phyloP scores from a whole-genome alignment of 1,140 invertebrate species.

The Pogonomyrmex barbatus region DNA sequence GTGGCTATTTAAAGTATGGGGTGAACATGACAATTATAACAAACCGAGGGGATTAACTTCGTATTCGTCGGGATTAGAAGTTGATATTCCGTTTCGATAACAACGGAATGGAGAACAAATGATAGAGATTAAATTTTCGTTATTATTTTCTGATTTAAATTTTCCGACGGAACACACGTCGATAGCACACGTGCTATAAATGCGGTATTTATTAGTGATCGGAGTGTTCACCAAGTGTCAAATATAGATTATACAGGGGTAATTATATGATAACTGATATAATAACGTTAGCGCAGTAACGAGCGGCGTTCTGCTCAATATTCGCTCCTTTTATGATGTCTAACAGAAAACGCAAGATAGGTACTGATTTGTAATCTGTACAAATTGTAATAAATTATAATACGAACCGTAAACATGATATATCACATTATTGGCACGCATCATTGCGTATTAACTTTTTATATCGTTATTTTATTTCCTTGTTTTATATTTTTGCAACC shows the following conservation, averaged over 20 bases:
- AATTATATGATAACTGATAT: constrained; percentile 69
- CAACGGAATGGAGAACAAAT: background rate
- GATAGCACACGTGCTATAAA: constrained; percentile 27
- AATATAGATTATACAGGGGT: constrained; percentile 72
- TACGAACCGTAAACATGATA: constrained; percentile 61
- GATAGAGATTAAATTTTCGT: constrained; percentile 14
- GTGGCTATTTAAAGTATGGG: background rate
- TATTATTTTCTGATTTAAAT: constrained; percentile 23
- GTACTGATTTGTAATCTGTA: constrained; percentile 76
- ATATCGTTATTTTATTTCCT: background rate
- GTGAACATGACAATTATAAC: constrained; percentile 17
- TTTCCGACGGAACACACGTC: constrained; percentile 7
- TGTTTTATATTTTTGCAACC: background rate
- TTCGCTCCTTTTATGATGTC: constrained; percentile 74
- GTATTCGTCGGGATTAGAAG: background rate
- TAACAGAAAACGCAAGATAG: constrained; percentile 71
- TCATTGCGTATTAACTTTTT: background rate
- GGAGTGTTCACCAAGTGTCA: constrained; percentile 70
- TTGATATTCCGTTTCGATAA: background rate
- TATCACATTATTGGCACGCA: background rate
- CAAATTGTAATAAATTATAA: constrained; percentile 78
- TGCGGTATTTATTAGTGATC: constrained; percentile 62
- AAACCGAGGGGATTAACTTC: background rate
- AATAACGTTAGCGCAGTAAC: constrained; percentile 74
- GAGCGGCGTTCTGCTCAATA: constrained; percentile 76